Evolutionary conservation across 2,797 vertebrate genomes (phyloP).

Genomic region (Rhabdomys pumilio): DNA sequence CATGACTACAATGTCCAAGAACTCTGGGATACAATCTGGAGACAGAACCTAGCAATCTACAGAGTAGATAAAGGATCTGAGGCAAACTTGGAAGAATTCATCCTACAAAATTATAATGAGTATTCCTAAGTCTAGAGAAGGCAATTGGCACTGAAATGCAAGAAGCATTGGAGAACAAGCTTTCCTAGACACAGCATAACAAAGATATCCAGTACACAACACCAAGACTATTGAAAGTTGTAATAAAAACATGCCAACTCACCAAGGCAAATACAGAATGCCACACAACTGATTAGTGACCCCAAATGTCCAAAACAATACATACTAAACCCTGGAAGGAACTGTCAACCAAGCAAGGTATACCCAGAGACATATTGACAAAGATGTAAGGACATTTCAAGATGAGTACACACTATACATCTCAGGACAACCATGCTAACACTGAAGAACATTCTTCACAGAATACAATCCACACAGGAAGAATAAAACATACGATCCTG

Average conservation of each 20-base stretch:
- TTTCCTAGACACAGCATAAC: background rate
- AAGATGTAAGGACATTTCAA: background rate
- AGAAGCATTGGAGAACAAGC: background rate
- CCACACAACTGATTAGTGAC: too few species aligned
- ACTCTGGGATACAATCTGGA: background rate
- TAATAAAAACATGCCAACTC: background rate
- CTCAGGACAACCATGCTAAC: background rate
- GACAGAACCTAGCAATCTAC: background rate
- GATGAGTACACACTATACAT: background rate
- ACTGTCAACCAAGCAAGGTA: background rate
- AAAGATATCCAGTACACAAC: background rate
- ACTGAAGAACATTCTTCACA: background rate
- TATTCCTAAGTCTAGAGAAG: background rate
- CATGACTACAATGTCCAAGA: background rate
- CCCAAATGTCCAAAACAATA: background rate
- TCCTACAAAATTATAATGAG: too few species aligned
- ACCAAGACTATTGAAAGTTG: background rate
- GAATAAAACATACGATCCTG: background rate
- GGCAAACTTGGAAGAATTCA: background rate
- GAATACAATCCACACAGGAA: background rate
- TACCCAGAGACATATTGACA: background rate
- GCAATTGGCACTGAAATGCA: background rate
- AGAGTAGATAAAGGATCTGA: too few species aligned
- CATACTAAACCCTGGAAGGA: background rate
- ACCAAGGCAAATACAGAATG: background rate